These are phyloP conservation scores for Eurytemora carolleeae DNA, from an alignment of 1,140 invertebrate species.

Conservation along the genomic window DNA sequence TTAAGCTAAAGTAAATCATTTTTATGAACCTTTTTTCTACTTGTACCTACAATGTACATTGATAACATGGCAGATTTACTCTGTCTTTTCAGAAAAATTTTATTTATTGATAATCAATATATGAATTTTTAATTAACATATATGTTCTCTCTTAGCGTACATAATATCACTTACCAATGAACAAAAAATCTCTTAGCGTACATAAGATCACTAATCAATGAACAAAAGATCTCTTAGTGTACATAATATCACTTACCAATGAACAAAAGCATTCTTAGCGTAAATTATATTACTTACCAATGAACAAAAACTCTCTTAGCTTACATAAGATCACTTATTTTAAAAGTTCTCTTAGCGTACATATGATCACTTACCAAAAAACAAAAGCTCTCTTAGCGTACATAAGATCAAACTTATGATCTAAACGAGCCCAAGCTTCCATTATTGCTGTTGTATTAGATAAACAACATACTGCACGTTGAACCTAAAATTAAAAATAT, in stretches of 20 bases:
- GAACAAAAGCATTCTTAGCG: conserved; percentile 30
- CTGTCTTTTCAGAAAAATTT: no score
- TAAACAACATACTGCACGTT: conserved; percentile 40
- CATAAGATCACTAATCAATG: neutral
- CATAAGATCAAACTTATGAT: conserved; percentile 45
- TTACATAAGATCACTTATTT: conserved; percentile 43
- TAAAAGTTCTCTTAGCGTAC: no score
- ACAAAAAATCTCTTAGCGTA: no score
- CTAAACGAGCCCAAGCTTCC: conserved; percentile 47
- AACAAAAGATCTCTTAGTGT: neutral
- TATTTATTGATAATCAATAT: no score
- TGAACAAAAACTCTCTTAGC: conserved; percentile 59
- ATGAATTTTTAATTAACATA: no score
- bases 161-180: no score
- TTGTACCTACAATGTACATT: no score
- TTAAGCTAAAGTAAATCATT: no score
- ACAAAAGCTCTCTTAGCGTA: conserved; percentile 57
- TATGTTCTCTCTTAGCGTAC: no score
- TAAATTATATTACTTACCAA: no score
- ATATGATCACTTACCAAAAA: conserved; percentile 63
- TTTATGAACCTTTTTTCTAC: no score
- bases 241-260: neutral
- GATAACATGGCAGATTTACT: no score
- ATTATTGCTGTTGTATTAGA: conserved; percentile 52
- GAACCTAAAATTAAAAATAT: conserved; percentile 32